A percentile compares a stretch with the other conserved stretches of the same genome.
These are phyloP conservation scores for Mesorhabditis belari DNA, from an alignment of 2,888 invertebrate species.

Conservation along the genomic window DNA sequence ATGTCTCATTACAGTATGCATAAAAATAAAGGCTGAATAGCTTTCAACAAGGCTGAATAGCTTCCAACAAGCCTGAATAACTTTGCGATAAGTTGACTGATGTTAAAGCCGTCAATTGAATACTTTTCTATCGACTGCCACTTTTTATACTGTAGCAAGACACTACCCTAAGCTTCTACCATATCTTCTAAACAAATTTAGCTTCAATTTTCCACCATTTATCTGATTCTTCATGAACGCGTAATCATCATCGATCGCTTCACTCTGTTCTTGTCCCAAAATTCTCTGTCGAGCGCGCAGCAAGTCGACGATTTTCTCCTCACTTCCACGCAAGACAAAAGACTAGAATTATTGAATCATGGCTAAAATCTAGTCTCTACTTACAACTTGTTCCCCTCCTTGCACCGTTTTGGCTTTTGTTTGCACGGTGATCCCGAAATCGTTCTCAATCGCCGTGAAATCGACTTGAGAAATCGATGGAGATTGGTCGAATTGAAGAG, in stretches of 20 bases:
- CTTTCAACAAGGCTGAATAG: no score
- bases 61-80: no score
- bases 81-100: no score
- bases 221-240: background rate
- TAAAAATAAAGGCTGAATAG: no score
- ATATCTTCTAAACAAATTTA: no score
- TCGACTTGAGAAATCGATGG: background rate
- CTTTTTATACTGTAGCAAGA: no score
- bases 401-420: background rate
- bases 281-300: background rate
- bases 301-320: background rate
- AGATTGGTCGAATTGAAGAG: slow-evolving; percentile 19
- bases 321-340: background rate
- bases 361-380: background rate
- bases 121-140: no score
- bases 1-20: no score
- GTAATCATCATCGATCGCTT: background rate
- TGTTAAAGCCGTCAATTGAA: no score
- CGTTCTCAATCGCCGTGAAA: background rate
- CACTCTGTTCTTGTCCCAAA: background rate
- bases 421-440: background rate
- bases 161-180: no score
- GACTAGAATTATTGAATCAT: background rate
- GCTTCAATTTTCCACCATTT: background rate
- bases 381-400: background rate